Evolutionary conservation across 2,888 invertebrate species (phyloP).

Genomic region (Cheilosia pagana): DNA sequence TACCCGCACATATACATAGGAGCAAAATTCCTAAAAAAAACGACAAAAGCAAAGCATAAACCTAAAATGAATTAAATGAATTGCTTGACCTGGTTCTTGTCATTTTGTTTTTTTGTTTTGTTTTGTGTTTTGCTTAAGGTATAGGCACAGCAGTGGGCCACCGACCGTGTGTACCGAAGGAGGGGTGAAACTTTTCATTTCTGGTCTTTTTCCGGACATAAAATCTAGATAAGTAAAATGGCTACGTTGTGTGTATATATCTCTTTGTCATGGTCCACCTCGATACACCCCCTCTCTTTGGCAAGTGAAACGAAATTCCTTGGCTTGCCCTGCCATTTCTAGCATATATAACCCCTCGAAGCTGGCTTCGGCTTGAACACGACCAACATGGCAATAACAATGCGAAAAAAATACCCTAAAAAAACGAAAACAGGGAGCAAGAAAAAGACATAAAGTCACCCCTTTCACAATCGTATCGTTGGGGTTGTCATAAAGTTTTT

Average conservation of each 20-base stretch:
- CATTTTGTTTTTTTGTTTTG: not conserved
- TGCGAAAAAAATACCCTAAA: constrained; percentile 13
- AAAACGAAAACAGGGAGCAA: not conserved
- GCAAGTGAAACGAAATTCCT: constrained; percentile 26
- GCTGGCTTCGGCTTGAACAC: constrained; percentile 30
- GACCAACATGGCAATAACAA: constrained; percentile 42
- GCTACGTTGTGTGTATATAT: constrained; percentile 17
- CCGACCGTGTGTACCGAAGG: not conserved
- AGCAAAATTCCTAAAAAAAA: constrained; percentile 6
- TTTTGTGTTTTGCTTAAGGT: constrained; percentile 22
- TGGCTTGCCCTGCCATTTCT: constrained; percentile 11
- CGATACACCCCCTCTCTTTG: not conserved
- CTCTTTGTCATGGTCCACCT: constrained; percentile 12
- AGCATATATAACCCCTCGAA: constrained; percentile 22
- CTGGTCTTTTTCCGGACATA: constrained; percentile 55
- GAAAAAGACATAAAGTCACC: constrained; percentile 62
- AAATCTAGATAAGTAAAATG: constrained; percentile 64
- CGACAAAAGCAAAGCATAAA: constrained; percentile 26
- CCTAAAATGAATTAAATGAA: constrained; percentile 64
- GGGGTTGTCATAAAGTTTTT: constrained; percentile 33
- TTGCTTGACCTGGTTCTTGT: constrained; percentile 63
- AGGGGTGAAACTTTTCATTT: constrained; percentile 43
- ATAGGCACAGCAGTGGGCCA: constrained; percentile 9
- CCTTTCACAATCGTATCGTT: constrained; percentile 59
- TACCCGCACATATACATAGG: not conserved